A percentile compares a stretch with the other conserved stretches of the same genome.
Conservation (phyloP, 2,888 invertebrate species). For the Acronicta alni region DNA sequence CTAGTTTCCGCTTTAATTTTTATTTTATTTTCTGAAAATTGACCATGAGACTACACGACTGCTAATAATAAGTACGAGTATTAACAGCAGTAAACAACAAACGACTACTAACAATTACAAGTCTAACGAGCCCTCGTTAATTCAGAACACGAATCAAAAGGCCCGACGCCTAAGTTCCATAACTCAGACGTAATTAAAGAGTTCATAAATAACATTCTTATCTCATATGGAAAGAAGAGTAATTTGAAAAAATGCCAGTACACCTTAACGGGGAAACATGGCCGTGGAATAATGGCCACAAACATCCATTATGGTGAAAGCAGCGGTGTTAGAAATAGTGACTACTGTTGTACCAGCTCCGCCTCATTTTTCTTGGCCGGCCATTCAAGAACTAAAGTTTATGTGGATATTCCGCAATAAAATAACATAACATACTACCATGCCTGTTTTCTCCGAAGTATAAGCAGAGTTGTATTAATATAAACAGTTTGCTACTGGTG, state of each 20-base stretch:
- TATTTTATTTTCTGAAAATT: too few species aligned
- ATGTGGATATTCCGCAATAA: conserved; percentile 38
- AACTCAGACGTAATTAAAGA: conserved; percentile 49
- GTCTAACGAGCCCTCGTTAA: conserved; percentile 29
- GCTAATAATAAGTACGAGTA: background rate
- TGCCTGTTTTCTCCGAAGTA: too few species aligned
- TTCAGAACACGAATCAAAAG: conserved; percentile 17
- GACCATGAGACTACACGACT: background rate
- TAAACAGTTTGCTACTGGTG: too few species aligned
- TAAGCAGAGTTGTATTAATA: too few species aligned
- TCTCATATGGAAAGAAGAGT: conserved; percentile 55
- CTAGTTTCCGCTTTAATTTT: too few species aligned
- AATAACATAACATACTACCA: too few species aligned
- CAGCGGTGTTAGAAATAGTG: conserved; percentile 70
- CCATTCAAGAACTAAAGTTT: conserved; percentile 45
- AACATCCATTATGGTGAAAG: conserved; percentile 76
- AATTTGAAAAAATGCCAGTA: conserved; percentile 63
- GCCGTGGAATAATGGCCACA: conserved; percentile 57
- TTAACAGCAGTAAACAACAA: background rate
- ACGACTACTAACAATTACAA: conserved; percentile 10
- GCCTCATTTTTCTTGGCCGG: conserved; percentile 71
- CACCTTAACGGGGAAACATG: conserved; percentile 57
- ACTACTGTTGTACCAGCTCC: conserved; percentile 64
- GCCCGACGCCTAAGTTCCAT: conserved; percentile 16
- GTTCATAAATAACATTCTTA: conserved; percentile 57